A percentile compares a stretch with the other conserved stretches of the same genome.
These are phyloP conservation scores for Scolanthus callimorphus DNA, from an alignment of 92 coral and sea anemone species.

Conservation along the genomic window DNA sequence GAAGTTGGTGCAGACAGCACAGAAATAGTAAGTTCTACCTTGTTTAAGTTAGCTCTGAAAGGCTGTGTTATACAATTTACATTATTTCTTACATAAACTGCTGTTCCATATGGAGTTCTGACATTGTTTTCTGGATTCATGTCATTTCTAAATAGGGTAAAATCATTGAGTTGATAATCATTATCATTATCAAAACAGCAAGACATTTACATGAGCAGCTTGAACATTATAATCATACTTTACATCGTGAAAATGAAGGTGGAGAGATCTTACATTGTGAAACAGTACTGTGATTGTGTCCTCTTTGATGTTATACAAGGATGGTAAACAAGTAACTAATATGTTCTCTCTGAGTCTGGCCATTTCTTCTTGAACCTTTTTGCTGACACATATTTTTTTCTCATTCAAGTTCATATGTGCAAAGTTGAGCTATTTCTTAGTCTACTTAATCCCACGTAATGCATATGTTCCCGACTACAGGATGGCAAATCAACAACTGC, in stretches of 20 bases:
- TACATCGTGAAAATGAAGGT: conserved; percentile 38
- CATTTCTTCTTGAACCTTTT: conserved; percentile 63
- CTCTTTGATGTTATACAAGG: conserved; percentile 16
- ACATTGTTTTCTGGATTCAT: conserved; percentile 10
- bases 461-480: conserved; percentile 44
- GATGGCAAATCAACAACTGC: conserved; percentile 66
- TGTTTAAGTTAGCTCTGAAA: conserved; percentile 34
- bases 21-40: conserved; percentile 41
- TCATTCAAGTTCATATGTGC: conserved; percentile 65
- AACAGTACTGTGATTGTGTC: conserved; percentile 20
- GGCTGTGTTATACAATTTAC: conserved; percentile 18
- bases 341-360: conserved; percentile 51
- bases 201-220: conserved; percentile 34
- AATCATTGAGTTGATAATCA: conserved; percentile 21
- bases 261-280: conserved; percentile 66
- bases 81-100: conserved; percentile 20
- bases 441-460: conserved; percentile 64
- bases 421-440: conserved; percentile 45
- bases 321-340: conserved; percentile 36
- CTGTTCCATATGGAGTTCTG: conserved; percentile 40
- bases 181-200: conserved; percentile 29
- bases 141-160: conserved; percentile 50
- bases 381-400: conserved; percentile 42
- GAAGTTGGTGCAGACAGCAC: too few species aligned
- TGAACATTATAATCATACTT: conserved; percentile 38